Percentiles rank a stretch among this genome's conserved stretches.
Conservation (phyloP, 64 coral and sea anemone genomes). For the Montipora foliosa region DNA sequence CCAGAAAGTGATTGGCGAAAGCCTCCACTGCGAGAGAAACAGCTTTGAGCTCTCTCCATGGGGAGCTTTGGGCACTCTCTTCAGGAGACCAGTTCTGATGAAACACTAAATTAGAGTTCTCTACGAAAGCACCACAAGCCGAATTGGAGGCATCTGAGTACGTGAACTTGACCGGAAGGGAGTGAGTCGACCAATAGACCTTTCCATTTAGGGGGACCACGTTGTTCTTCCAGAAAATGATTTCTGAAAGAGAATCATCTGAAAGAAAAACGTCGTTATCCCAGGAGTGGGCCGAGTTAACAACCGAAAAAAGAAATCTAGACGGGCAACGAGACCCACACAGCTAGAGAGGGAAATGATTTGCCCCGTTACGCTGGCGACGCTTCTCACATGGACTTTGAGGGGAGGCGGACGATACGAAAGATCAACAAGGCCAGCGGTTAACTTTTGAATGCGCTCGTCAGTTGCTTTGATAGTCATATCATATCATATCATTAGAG, state of each 20-base stretch:
- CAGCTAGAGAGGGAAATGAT: slow-evolving; percentile 44
- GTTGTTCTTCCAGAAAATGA: too few relatives aligned
- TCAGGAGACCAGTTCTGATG: too few relatives aligned
- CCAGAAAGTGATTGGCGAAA: background rate
- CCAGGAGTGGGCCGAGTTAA: background rate
- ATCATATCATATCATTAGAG: slow-evolving; percentile 5
- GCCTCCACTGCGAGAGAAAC: too few relatives aligned
- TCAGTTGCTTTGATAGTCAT: background rate
- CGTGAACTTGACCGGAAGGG: slow-evolving; percentile 16
- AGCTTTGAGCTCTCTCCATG: too few relatives aligned
- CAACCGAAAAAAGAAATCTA: background rate
- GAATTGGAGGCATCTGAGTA: slow-evolving; percentile 21
- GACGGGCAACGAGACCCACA: background rate
- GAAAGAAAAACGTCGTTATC: background rate
- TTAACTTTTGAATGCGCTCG: too few relatives aligned
- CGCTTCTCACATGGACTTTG: slow-evolving; percentile 35
- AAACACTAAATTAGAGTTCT: too few relatives aligned
- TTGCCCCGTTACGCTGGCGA: background rate
- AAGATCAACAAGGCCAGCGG: background rate
- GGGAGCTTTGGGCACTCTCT: too few relatives aligned
- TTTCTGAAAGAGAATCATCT: too few relatives aligned
- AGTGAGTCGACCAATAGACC: too few relatives aligned
- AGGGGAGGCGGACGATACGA: background rate
- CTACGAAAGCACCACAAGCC: too few relatives aligned
- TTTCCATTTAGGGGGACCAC: too few relatives aligned